These are phyloP conservation scores for Dendrolimus kikuchii DNA, from an alignment of 1,140 invertebrate species.

Conservation along the genomic window DNA sequence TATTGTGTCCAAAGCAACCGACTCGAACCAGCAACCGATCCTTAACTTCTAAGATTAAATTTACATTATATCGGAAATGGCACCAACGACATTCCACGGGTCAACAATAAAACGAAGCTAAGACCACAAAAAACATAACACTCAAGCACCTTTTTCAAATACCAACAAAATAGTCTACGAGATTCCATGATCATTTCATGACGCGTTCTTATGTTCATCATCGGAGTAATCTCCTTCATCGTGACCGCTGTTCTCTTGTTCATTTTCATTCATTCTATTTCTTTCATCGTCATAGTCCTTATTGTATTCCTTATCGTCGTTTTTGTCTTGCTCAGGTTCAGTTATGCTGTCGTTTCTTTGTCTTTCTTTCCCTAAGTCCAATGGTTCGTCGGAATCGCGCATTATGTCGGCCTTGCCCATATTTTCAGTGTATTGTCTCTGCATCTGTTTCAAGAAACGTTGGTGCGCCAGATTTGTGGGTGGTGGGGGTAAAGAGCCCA, in stretches of 20 bases:
- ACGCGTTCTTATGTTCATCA: slow-evolving; percentile 55
- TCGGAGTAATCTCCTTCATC: slow-evolving; percentile 65
- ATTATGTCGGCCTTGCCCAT: slow-evolving; percentile 59
- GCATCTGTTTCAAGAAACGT: slow-evolving; percentile 75
- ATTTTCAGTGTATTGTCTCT: slow-evolving; percentile 68
- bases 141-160: slow-evolving; percentile 59
- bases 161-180: slow-evolving; percentile 39
- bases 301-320: slow-evolving; percentile 54
- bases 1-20: too few relatives aligned
- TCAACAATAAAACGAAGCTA: slow-evolving; percentile 61
- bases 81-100: slow-evolving; percentile 67
- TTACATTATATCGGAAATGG: slow-evolving; percentile 57
- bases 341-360: slow-evolving; percentile 46
- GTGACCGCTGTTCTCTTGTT: slow-evolving; percentile 52
- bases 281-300: slow-evolving; percentile 52
- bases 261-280: slow-evolving; percentile 44
- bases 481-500: slow-evolving; percentile 63
- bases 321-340: slow-evolving; percentile 39
- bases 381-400: slow-evolving; percentile 57
- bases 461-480: slow-evolving; percentile 68
- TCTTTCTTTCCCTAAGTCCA: slow-evolving; percentile 65
- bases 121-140: slow-evolving; percentile 62
- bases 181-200: slow-evolving; percentile 37
- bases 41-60: slow-evolving; percentile 35
- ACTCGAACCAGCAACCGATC: slow-evolving; percentile 19